Evolutionary conservation across 1,140 invertebrate genomes (phyloP), one percentile per base, ranked within the genome.

Genomic region (Drosophila gunungcola): DNA sequence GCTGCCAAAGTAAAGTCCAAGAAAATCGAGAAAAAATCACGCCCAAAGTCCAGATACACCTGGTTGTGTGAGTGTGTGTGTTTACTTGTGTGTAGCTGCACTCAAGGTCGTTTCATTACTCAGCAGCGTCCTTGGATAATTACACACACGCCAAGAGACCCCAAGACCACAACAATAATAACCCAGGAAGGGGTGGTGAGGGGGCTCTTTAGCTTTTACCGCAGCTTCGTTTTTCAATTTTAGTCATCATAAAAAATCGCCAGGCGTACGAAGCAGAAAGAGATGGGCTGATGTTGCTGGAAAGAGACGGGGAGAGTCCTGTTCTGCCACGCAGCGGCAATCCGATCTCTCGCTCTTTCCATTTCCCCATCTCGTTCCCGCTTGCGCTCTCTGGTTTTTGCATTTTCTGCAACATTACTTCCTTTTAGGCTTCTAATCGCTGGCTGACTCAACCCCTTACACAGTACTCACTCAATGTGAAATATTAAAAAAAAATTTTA

Each of bases 371-470:
- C 16, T 48, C 39, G 5, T 36, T 64, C 32, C 57, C 52, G 42
- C 29, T 68, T 9, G 21, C 25, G 9, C 13, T 36, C 36, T 25
- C 62, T 13, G 54, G 57, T 53, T 65, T 84, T 58, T 80, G 80
- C 73, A 89, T 85, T 89, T 91, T 91, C 88, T 91, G 88, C 88
- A 88, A 91, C 88, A 91, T 91, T 91, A 91, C 88, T 91, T 91
- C 88, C 88, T 91, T 91, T 91, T 91, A 91, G 78, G 83, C 88
- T 84, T 88, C 83, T 91, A 91, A 91, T 91, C 74, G 88, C 61
- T 80, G 63, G 80, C 84, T 88, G 80, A 88, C 84, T 89, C 84
- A 88, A 80, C 74, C 21, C 10, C 25, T 43, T 10, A 0, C 29
- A 68, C 64, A 68, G 64, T 68, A 7, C 12, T 5, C 1, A 2